These are phyloP conservation scores for Hexactinellida sp. DNA, from an alignment of 37 sponge, comb jelly and placozoan genomes.

Conservation along the genomic window DNA sequence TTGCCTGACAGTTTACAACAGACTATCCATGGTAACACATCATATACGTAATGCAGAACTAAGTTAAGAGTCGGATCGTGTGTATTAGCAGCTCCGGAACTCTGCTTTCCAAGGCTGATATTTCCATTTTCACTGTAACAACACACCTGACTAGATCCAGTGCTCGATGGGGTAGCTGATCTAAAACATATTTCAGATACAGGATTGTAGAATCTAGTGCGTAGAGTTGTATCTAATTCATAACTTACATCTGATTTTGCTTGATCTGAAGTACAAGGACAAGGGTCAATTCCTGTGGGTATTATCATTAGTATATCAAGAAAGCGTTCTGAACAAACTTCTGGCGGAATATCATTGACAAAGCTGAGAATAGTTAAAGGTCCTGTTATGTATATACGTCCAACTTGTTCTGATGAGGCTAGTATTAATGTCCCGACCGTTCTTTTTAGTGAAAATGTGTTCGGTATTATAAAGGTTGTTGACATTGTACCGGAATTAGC, in stretches of 20 bases:
- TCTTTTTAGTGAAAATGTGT: too few species aligned
- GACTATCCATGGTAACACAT: background rate
- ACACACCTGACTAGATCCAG: background rate
- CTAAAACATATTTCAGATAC: background rate
- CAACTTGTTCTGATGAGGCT: background rate
- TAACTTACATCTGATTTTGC: background rate
- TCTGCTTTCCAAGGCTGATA: background rate
- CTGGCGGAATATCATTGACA: background rate
- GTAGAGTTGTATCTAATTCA: background rate
- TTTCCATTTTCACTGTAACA: background rate
- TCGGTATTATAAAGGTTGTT: too few species aligned
- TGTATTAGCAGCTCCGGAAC: background rate
- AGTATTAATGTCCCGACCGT: too few species aligned
- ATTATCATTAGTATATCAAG: background rate
- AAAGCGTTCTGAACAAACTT: background rate
- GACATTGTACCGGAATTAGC: background rate
- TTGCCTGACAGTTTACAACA: background rate
- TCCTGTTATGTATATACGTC: background rate
- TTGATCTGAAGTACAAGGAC: background rate
- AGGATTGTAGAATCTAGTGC: background rate
- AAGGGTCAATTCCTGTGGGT: background rate
- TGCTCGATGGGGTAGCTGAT: background rate
- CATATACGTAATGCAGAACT: background rate
- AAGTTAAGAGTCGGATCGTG: background rate
- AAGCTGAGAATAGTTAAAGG: background rate